These are phyloP conservation scores for Oasisia sp. DNA, from an alignment of 2,888 invertebrate genomes.

Conservation along the genomic window DNA sequence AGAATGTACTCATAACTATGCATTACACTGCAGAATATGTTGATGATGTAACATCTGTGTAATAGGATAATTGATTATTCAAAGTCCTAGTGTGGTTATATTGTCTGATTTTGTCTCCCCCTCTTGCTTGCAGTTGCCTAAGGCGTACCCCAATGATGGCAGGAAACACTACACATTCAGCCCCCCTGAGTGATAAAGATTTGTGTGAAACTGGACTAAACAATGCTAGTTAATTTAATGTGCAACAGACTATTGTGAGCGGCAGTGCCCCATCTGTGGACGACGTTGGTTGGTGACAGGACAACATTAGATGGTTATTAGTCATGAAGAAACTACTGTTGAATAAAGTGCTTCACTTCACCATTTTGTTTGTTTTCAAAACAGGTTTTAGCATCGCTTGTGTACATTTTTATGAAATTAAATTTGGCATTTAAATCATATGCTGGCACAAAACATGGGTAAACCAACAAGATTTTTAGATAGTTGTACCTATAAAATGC, in stretches of 20 bases:
- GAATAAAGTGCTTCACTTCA: background rate
- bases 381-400: background rate
- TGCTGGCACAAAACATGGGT: too few species aligned
- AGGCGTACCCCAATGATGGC: conserved; percentile 52
- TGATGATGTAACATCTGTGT: background rate
- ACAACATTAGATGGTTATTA: background rate
- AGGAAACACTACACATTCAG: conserved; percentile 58
- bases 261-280: background rate
- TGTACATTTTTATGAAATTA: too few species aligned
- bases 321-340: background rate
- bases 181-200: conserved; percentile 31
- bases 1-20: too few species aligned
- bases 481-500: too few species aligned
- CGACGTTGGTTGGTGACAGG: background rate
- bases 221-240: background rate
- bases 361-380: background rate
- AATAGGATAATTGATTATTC: background rate
- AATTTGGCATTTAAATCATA: too few species aligned
- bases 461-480: too few species aligned
- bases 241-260: conserved; percentile 17
- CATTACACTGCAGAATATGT: background rate
- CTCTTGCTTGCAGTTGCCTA: conserved; percentile 50
- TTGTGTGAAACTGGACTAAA: background rate
- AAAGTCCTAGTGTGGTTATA: background rate
- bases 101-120: too few species aligned